Conservation (phyloP, 2,888 invertebrate genomes). For the Syritta pipiens region DNA sequence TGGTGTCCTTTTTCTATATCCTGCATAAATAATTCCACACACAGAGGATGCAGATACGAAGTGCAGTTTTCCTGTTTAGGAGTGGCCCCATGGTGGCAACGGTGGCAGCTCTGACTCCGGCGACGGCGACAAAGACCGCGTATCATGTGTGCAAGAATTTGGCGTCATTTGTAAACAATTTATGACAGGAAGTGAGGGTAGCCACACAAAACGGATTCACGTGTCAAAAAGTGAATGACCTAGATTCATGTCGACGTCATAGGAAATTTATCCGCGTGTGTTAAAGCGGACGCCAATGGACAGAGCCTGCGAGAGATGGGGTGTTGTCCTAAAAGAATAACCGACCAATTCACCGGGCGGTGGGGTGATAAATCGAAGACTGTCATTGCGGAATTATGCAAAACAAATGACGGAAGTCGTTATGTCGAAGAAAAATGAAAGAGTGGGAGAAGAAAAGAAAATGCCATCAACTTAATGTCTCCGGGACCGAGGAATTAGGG, state of each 20-base stretch:
- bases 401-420: constrained; percentile 30
- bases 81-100: constrained; percentile 16
- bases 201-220: constrained; percentile 37
- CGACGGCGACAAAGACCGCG: not conserved
- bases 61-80: too few relatives aligned
- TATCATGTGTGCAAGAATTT: constrained; percentile 50
- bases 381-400: constrained; percentile 34
- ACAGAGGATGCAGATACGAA: constrained; percentile 13
- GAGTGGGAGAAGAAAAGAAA: constrained; percentile 8
- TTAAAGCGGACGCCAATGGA: too few relatives aligned
- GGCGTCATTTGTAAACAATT: constrained; percentile 64
- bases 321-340: too few relatives aligned
- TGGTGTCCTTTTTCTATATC: constrained; percentile 62
- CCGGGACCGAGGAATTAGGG: too few relatives aligned
- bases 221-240: constrained; percentile 52
- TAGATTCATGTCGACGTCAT: constrained; percentile 21
- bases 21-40: constrained; percentile 55
- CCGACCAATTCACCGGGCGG: too few relatives aligned
- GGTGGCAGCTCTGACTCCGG: not conserved
- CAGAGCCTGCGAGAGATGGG: too few relatives aligned
- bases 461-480: too few relatives aligned
- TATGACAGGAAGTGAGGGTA: constrained; percentile 59
- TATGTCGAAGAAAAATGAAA: constrained; percentile 6
- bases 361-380: constrained; percentile 23
- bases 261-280: constrained; percentile 21